Base-by-base conservation (phyloP, 2,888 invertebrate genomes). In the Muscina levida region DNA sequence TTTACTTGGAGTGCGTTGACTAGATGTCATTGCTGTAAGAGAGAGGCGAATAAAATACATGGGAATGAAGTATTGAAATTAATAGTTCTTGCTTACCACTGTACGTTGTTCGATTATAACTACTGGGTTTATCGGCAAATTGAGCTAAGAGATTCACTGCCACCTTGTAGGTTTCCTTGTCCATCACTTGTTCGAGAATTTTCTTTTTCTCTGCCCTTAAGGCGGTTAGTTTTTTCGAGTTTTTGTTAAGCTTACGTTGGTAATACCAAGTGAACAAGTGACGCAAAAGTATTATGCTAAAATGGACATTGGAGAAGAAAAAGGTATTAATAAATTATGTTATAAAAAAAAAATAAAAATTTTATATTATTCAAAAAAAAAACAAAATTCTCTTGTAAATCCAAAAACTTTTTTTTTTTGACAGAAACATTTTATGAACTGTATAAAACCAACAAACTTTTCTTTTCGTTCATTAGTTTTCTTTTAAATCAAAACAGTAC, bases 141-240 rank as follows among this genome's bases (percentile, higher is more conserved):
- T 89, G 87, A 67, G 89, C 89, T 39, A 91, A 85, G 51, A 91
- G 88, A 84, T 89, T 89, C 37, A 90, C 85, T 51, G 91, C 91
- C 62, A 95, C 96, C 92, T 98, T 99, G 89, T 98, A 99, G 0
- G 98, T 98, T 91, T 99, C 98, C 44, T 95, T 98, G 88, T 99
- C 98, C 94, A 97, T 98, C 39, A 99, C 98, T 88, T 97, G 95
- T 87, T 99, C 98, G 74, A 99, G 91, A 83, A 98, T 94, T 89
- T 95, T 94, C 89, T 94, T 95, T 88, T 97, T 98, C 86, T 97
- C 94, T n/a, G 93, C 93, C 85, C 94, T 92, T 90, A 97, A 93
- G 71, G 93, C 93, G 59, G 91, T 91, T 46, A 97, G 91, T 88
- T 95, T 95, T 73, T 93, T 92, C 87, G 95, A 94, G 91, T 97